Conservation (phyloP, 2,797 vertebrate genomes). For the Acanthurus lineatus region DNA sequence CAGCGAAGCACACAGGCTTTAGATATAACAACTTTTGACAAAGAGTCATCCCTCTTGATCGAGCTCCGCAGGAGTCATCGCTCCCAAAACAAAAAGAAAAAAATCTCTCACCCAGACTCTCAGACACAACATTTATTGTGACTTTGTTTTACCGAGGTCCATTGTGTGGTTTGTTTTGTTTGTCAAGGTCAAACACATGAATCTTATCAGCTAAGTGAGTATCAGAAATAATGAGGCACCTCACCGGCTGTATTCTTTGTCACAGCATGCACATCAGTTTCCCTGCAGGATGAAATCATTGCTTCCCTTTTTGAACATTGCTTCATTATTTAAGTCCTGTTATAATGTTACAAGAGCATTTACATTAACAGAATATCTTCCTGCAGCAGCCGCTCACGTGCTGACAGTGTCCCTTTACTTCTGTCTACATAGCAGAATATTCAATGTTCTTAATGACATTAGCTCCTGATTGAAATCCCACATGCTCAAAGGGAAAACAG, state of each 20-base stretch:
- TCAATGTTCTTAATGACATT: constrained; percentile 6
- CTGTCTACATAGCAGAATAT: not conserved
- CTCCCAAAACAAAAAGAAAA: not conserved
- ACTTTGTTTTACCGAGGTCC: not conserved
- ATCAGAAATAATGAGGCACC: constrained; percentile 15
- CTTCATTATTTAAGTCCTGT: constrained; percentile 44
- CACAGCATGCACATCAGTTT: constrained; percentile 50
- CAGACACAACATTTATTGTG: constrained; percentile 1
- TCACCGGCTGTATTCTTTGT: constrained; percentile 34
- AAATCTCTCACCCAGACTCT: not conserved
- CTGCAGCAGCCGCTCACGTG: not conserved
- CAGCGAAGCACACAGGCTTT: constrained; percentile 44
- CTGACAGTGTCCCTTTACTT: not conserved
- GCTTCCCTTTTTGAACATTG: constrained; percentile 28
- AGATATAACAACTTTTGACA: constrained; percentile 66
- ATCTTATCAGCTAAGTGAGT: constrained; percentile 45
- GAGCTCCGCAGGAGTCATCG: constrained; percentile 31
- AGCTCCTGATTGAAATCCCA: not conserved
- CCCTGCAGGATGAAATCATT: constrained; percentile 52
- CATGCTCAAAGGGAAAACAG: constrained; percentile 32
- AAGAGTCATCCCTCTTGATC: constrained; percentile 43
- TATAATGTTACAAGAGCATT: constrained; percentile 3
- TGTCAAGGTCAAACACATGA: constrained; percentile 37
- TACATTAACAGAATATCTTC: not conserved
- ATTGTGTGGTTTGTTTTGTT: constrained; percentile 35